Percentiles rank a stretch among this genome's conserved stretches.
phyloP scores from a whole-genome alignment of 2,888 invertebrate genomes.

The Napeogenes sylphis region DNA sequence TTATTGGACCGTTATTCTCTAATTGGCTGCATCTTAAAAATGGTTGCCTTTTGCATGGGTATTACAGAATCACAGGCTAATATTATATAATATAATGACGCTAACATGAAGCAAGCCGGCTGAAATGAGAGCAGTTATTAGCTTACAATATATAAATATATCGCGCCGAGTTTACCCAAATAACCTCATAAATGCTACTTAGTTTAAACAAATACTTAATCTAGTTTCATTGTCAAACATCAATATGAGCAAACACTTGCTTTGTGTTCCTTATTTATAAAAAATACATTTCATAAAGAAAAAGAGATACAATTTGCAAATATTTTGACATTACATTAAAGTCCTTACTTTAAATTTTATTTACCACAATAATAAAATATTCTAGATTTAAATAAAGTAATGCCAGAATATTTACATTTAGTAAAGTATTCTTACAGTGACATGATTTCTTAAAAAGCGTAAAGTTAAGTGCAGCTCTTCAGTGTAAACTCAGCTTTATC shows the following conservation, averaged over 20 bases:
- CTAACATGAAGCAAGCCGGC: slow-evolving; percentile 61
- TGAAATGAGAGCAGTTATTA: slow-evolving; percentile 54
- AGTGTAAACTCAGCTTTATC: slow-evolving; percentile 35
- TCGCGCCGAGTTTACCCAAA: slow-evolving; percentile 28
- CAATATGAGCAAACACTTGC: slow-evolving; percentile 8
- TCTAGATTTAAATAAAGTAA: neutral
- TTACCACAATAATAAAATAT: slow-evolving; percentile 21
- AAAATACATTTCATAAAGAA: slow-evolving; percentile 5
- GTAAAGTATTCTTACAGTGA: slow-evolving; percentile 19
- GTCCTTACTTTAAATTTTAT: neutral
- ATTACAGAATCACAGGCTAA: slow-evolving; percentile 51
- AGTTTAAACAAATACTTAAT: slow-evolving; percentile 7
- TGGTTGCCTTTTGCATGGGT: slow-evolving; percentile 16
- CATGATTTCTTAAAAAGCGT: slow-evolving; percentile 28
- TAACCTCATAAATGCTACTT: slow-evolving; percentile 3
- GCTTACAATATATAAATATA: slow-evolving; percentile 30
- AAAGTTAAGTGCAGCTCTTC: slow-evolving; percentile 16
- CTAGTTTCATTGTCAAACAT: slow-evolving; percentile 11
- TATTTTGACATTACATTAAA: slow-evolving; percentile 1
- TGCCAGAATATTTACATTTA: neutral
- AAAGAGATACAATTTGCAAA: neutral
- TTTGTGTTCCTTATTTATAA: slow-evolving; percentile 3
- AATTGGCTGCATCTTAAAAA: too few species aligned
- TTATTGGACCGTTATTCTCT: too few species aligned
- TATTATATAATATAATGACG: slow-evolving; percentile 42